Evolutionary conservation across 2,888 invertebrate species (phyloP).

Genomic region (Drosophila niveifrons): DNA sequence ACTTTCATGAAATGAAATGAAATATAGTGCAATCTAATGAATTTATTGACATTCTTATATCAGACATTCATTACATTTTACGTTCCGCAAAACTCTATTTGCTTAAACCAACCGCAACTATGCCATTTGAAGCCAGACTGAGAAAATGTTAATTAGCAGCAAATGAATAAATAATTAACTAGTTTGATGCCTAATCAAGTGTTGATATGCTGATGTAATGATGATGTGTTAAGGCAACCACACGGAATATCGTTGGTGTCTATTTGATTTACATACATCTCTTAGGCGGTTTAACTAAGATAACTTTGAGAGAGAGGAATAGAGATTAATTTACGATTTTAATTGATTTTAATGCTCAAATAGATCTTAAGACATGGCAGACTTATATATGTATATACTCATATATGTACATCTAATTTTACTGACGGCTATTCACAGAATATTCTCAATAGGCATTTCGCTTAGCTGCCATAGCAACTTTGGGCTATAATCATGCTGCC

Average conservation of each 20-base stretch:
- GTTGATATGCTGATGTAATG: conserved; percentile 1
- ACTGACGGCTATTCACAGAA: conserved; percentile 26
- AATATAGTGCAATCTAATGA: not conserved
- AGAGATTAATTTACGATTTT: conserved; percentile 28
- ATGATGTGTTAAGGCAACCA: conserved; percentile 16
- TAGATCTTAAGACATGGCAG: conserved; percentile 9
- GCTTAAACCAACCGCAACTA: not conserved
- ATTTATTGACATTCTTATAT: not conserved
- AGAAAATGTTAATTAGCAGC: conserved; percentile 1
- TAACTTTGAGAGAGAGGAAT: not conserved
- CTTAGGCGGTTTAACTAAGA: conserved; percentile 7
- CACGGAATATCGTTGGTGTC: conserved; percentile 13
- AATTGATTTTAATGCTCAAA: conserved; percentile 35
- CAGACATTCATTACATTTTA: not conserved
- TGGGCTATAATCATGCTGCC: conserved; percentile 55
- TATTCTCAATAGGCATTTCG: conserved; percentile 33
- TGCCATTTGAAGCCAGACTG: not conserved
- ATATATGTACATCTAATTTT: not conserved
- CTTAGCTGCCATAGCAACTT: conserved; percentile 50
- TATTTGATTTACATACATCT: conserved; percentile 21
- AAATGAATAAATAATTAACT: conserved; percentile 18
- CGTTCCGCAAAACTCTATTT: not conserved
- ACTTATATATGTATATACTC: not conserved
- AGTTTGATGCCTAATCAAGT: conserved; percentile 11
- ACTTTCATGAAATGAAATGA: not conserved